phyloP scores from a whole-genome alignment of 2,888 invertebrate genomes.

The Anarsia innoxiella region DNA sequence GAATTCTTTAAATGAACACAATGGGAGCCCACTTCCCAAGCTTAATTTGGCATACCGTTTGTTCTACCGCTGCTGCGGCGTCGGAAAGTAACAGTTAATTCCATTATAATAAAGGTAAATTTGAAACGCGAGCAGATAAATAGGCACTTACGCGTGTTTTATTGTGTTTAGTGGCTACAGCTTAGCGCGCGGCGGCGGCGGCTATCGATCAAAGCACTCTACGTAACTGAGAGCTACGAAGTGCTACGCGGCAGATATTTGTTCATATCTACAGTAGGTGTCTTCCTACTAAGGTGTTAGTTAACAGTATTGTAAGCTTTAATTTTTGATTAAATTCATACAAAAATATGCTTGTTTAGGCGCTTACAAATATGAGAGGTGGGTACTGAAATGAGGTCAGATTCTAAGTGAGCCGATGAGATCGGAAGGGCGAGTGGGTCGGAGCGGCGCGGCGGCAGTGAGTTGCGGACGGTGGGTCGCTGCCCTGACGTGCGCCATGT shows the following conservation, averaged over 20 bases:
- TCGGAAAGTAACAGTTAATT: conserved; percentile 53
- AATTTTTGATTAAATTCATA: too few species aligned
- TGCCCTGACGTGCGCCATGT: conserved; percentile 15
- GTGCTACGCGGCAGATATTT: conserved; percentile 38
- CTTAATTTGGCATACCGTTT: conserved; percentile 70
- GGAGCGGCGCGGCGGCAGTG: conserved; percentile 29
- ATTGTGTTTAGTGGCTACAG: conserved; percentile 29
- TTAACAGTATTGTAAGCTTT: too few species aligned
- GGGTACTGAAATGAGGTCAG: conserved; percentile 8
- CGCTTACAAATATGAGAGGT: too few species aligned
- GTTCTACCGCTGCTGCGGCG: conserved; percentile 45
- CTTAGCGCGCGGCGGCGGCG: conserved; percentile 12
- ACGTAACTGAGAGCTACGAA: conserved; percentile 27
- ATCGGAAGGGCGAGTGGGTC: conserved; percentile 56
- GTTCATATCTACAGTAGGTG: too few species aligned
- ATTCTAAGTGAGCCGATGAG: conserved; percentile 43
- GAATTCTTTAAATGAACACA: conserved; percentile 43
- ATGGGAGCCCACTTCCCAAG: conserved; percentile 64
- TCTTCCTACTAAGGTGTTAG: too few species aligned
- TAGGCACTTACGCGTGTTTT: conserved; percentile 35
- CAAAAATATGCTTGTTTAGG: too few species aligned
- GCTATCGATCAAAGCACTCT: conserved; percentile 16
- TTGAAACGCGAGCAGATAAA: conserved; percentile 36
- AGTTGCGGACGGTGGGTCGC: conserved; percentile 35
- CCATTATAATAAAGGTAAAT: conserved; percentile 49